Evolutionary conservation across 2,888 invertebrate species (phyloP).

Genomic region (Lithosia quadra): DNA sequence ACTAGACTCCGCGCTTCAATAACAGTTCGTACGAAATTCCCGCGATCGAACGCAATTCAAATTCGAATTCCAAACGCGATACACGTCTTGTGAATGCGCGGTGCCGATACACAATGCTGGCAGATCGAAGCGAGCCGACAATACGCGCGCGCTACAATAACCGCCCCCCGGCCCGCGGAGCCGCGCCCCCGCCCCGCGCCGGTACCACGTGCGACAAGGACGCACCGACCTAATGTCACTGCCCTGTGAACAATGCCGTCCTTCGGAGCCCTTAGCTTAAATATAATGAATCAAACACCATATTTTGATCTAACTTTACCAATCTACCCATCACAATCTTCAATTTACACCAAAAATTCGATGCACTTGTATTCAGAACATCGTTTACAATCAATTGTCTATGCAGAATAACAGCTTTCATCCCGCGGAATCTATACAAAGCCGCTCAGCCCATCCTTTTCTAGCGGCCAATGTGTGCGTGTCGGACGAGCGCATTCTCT

Average conservation of each 20-base stretch:
- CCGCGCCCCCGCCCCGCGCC: slow-evolving; percentile 75
- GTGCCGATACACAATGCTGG: slow-evolving; percentile 83
- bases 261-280: slow-evolving; percentile 63
- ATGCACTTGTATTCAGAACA: slow-evolving; percentile 61
- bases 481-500: slow-evolving; percentile 64
- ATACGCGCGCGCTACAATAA: slow-evolving; percentile 87
- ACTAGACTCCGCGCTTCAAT: slow-evolving; percentile 61
- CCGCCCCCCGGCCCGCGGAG: slow-evolving; percentile 78
- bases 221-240: slow-evolving; percentile 86
- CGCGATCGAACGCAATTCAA: slow-evolving; percentile 73
- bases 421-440: slow-evolving; percentile 84
- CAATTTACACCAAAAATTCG: slow-evolving; percentile 48
- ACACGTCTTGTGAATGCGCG: slow-evolving; percentile 75
- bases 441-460: slow-evolving; percentile 82
- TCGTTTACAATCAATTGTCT: slow-evolving; percentile 83
- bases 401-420: slow-evolving; percentile 81
- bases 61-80: slow-evolving; percentile 62
- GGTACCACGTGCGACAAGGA: slow-evolving; percentile 81
- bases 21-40: slow-evolving; percentile 63
- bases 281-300: slow-evolving; percentile 64
- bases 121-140: slow-evolving; percentile 85
- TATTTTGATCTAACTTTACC: slow-evolving; percentile 38
- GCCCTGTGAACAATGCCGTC: slow-evolving; percentile 85
- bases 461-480: slow-evolving; percentile 82
- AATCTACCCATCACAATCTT: slow-evolving; percentile 28